Evolutionary conservation across 2,888 invertebrate species (phyloP).

Genomic region (Oscheius sp.): DNA sequence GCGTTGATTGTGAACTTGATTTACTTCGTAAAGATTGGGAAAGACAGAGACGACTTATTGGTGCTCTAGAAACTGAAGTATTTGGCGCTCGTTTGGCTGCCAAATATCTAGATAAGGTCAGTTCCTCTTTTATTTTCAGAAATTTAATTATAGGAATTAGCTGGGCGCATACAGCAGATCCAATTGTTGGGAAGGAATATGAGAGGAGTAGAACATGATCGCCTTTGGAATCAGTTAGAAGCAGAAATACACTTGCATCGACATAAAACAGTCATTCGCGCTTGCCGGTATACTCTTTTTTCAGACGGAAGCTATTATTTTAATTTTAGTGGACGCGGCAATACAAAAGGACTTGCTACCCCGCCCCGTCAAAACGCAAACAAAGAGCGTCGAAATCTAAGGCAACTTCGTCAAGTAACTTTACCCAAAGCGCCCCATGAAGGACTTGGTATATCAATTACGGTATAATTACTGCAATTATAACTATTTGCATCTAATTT

Average conservation of each 20-base stretch:
- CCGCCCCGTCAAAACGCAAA: constrained; percentile 44
- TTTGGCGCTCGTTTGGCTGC: constrained; percentile 85
- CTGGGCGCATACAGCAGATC: constrained; percentile 80
- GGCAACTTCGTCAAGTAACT: constrained; percentile 75
- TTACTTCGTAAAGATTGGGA: constrained; percentile 58
- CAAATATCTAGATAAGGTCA: constrained; percentile 82
- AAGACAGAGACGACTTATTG: constrained; percentile 70
- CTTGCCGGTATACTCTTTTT: constrained; percentile 73
- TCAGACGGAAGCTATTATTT: background rate
- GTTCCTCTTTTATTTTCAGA: background rate
- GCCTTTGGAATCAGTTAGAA: constrained; percentile 83
- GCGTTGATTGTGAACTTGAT: constrained; percentile 58
- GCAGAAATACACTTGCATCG: constrained; percentile 86
- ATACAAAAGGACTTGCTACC: constrained; percentile 52
- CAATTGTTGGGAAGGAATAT: constrained; percentile 83
- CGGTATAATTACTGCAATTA: constrained; percentile 74
- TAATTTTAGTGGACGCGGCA: constrained; percentile 52
- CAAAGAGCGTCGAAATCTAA: constrained; percentile 47
- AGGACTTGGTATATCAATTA: constrained; percentile 85
- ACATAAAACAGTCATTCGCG: constrained; percentile 81
- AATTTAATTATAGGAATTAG: constrained; percentile 54
- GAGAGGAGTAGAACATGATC: constrained; percentile 82
- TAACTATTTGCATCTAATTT: constrained; percentile 34
- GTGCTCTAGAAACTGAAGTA: constrained; percentile 82
- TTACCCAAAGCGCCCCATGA: constrained; percentile 81